Evolutionary conservation across 2,797 vertebrate species (phyloP), one percentile per base, ranked within the genome.

Genomic region (Onychomys leucogaster): DNA sequence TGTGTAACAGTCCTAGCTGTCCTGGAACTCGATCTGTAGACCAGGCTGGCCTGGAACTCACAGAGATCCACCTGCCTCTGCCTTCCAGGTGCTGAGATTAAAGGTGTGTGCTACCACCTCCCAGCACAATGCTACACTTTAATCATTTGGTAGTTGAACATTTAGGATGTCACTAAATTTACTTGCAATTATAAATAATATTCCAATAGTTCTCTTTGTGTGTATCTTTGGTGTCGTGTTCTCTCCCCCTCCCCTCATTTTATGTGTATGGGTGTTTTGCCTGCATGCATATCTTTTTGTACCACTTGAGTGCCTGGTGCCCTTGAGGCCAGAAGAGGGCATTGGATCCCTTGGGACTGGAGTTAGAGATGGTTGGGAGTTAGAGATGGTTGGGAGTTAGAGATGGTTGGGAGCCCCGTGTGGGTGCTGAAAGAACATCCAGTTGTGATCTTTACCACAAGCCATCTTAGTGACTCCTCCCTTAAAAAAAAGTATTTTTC

Each of bases 171-270:
- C 43, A 84, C 37, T 94, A 67, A 78, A 59, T 69, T 89, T 93
- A 87, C 57, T 86, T 90, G 80, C 76, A 91, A 49, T 91, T 57
- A 49, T 71, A 90, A 65, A 61, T 85, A 77, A 86, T 59, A 59
- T 17, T 81, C n/a, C 37, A 78, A 3, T 81, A 55, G 32, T 78
- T 52, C 83, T 78, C 41, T 75, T 84, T 83, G 43, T 69, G 16
- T 76, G 61, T 12, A 77, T 34, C 32, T 34, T 34, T 7, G 75
- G n/a, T 55, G 52, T 52, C 0, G 2, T 52, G 52, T 55, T n/a
- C 34, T 7, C 67, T 6, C 7, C 13, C 13, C 8, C 6, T 27
- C 27, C 5, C 25, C 41, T 14, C 27, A 77, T 77, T 77, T 77
- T 77, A 46, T 76, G 23, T 76, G 2, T 46, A 29, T 76, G 37